Evolutionary conservation across 2,113 vertebrate genomes (phyloP).

Genomic region (Mustelus asterias): DNA sequence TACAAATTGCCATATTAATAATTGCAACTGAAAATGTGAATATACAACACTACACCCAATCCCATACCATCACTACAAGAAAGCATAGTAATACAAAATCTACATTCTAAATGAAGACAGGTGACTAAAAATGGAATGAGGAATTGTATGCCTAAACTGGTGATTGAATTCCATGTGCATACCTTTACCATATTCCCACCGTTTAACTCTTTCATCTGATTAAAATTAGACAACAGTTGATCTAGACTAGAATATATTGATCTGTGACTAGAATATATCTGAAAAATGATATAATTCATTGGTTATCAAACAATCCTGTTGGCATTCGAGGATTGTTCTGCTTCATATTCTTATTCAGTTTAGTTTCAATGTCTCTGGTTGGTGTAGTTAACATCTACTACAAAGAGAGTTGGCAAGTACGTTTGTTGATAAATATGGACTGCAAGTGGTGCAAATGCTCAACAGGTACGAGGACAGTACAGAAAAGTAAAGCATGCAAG

Average conservation of each 20-base stretch:
- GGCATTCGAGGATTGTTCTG: not conserved
- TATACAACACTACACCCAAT: not conserved
- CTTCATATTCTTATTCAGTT: not conserved
- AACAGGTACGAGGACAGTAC: not conserved
- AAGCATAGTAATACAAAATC: not conserved
- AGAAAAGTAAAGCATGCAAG: not conserved
- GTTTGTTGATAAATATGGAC: no score
- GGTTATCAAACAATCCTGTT: not conserved
- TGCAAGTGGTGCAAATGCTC: not conserved
- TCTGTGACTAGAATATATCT: not conserved
- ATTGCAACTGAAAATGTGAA: not conserved
- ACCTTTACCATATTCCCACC: not conserved
- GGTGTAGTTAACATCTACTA: not conserved
- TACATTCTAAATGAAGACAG: not conserved
- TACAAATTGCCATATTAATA: not conserved
- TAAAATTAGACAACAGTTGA: not conserved
- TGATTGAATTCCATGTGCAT: not conserved
- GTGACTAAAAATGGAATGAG: not conserved
- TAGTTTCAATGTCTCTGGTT: not conserved
- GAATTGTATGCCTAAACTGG: not conserved
- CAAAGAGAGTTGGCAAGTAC: not conserved
- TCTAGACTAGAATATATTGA: no score
- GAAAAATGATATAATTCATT: not conserved
- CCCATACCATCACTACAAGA: not conserved
- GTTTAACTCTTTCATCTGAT: not conserved